Evolutionary conservation across 2,113 vertebrate genomes (phyloP).

Genomic region (Daboia siamensis): DNA sequence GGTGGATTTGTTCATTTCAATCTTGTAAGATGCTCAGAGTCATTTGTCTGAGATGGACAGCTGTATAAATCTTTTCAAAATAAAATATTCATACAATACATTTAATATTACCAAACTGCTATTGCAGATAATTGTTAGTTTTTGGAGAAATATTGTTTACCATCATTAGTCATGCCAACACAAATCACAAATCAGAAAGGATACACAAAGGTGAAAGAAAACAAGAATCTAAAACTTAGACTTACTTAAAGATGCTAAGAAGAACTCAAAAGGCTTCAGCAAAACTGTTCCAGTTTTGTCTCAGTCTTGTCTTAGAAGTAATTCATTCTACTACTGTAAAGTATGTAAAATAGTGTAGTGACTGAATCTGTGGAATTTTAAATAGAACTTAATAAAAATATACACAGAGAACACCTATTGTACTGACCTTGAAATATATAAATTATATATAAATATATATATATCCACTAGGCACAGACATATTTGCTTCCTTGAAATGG

Average conservation of each 20-base stretch:
- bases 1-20: neutral
- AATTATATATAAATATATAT: neutral
- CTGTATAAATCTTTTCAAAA: neutral
- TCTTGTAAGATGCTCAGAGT: neutral
- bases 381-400: neutral
- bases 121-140: neutral
- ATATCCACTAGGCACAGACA: neutral
- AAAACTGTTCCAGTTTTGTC: neutral
- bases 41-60: neutral
- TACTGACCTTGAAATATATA: neutral
- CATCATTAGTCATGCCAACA: neutral
- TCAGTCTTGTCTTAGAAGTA: neutral
- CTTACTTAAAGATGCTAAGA: neutral
- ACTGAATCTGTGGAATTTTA: neutral
- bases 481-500: neutral
- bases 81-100: neutral
- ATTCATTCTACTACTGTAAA: neutral
- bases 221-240: neutral
- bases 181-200: too few species aligned
- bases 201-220: neutral
- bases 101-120: neutral
- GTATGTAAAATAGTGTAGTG: neutral
- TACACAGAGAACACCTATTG: neutral
- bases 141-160: neutral
- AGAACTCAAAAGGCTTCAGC: neutral